Evolutionary conservation across 1,140 invertebrate genomes (phyloP).

Genomic region (Triops cancriformis): DNA sequence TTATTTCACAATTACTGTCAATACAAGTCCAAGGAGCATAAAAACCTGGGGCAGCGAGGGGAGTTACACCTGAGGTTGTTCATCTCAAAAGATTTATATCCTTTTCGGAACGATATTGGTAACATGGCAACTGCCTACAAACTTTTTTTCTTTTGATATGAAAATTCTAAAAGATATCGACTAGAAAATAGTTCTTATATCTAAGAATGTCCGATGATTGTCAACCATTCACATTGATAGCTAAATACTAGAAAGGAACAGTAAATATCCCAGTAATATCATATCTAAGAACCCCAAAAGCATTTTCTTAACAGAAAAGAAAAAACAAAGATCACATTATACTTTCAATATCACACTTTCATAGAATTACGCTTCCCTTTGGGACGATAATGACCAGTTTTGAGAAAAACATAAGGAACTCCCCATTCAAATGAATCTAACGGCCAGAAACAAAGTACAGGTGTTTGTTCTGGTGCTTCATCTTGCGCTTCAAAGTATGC

Average conservation of each 20-base stretch:
- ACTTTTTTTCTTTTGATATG: not conserved
- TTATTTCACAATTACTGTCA: no score
- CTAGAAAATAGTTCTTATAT: not conserved
- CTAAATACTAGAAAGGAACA: not conserved
- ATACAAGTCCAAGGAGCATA: no score
- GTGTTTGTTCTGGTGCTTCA: constrained; percentile 38
- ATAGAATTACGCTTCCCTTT: not conserved
- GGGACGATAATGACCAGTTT: not conserved
- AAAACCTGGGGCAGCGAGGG: no score
- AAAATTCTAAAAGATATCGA: not conserved
- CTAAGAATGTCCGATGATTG: not conserved
- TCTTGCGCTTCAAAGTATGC: constrained; percentile 66
- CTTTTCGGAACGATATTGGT: no score
- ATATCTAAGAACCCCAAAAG: not conserved
- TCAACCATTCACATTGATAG: no score
- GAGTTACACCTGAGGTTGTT: no score
- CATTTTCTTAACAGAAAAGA: not conserved
- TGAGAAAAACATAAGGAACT: not conserved
- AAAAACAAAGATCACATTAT: not conserved
- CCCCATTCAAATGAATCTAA: not conserved
- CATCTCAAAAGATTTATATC: no score
- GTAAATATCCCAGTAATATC: not conserved
- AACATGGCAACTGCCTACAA: no score
- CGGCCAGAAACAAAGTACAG: not conserved
- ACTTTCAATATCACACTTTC: not conserved